Evolutionary conservation across 2,888 invertebrate species (phyloP), one percentile per base, ranked within the genome.

Genomic region (Phalera bucephala): DNA sequence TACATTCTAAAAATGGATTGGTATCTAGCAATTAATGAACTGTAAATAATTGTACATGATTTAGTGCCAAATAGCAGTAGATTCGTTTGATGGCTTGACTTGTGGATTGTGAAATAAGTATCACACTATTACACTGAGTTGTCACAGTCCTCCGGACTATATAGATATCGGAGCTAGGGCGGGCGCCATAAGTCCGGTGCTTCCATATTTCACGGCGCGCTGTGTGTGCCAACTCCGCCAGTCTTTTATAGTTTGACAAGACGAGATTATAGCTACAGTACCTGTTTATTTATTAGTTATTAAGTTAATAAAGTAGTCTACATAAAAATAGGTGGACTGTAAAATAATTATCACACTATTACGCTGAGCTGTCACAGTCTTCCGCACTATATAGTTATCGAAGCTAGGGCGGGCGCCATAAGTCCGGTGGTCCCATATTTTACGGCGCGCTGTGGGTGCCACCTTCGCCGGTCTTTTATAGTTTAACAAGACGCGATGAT

Each of bases 401-500:
- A n/a, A 33, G 34, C 29, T 37, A 52, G 52, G 64, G 65, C 64
- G 59, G 64, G 59, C 61, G 62, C 60, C 64, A 70, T 72, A 66
- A 75, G 75, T 70, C 72, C 74, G 80, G 82, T 80, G 86, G 82
- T 82, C 85, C 77, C 75, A 82, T 82, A 84, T 79, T 80, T 85
- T 80, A 82, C 78, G 56, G 65, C 59, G 65, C 55, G 29, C 35
- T 15, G 53, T 64, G 53, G 55, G 61, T 57, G 64, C 70, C 69
- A 69, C 73, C 73, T 77, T 69, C 59, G 45, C 48, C 64, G 70
- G 72, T 73, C 75, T 71, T 72, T 72, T 74, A 71, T 66, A 65
- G 64, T 69, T 56, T 69, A 66, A 72, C 67, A 60, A 60, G 56
- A 49, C 55, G 62, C 25, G 53, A 56, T 62, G 63, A 63, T 55